Conservation (phyloP, 2,113 vertebrate genomes). For the Hippolais icterina region DNA sequence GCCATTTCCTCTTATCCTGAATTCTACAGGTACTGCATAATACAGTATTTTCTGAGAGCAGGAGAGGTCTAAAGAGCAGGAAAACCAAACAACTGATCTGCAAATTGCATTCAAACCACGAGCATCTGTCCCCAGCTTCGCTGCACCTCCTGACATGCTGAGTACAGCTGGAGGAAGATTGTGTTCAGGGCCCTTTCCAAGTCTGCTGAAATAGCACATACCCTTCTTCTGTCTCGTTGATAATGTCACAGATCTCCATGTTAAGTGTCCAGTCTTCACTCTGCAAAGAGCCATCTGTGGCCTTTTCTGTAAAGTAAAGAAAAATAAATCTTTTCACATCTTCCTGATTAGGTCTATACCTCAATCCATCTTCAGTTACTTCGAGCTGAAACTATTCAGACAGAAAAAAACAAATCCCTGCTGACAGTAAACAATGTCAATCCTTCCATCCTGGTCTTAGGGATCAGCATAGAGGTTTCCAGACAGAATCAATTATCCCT, state of each 20-base stretch:
- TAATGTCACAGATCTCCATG: conserved; percentile 99
- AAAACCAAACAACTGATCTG: background rate
- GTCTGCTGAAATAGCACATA: conserved; percentile 62
- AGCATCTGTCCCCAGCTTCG: background rate
- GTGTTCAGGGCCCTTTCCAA: background rate
- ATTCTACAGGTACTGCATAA: background rate
- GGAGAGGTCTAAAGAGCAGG: background rate
- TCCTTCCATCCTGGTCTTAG: background rate
- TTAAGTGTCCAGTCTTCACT: conserved; percentile 98
- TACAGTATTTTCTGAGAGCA: background rate
- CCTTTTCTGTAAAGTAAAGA: conserved; percentile 84
- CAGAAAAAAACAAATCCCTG: background rate
- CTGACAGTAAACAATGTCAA: background rate
- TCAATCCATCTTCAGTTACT: background rate
- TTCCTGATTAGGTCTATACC: background rate
- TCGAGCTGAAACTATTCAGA: background rate
- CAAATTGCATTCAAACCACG: background rate
- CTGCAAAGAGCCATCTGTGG: conserved; percentile 95
- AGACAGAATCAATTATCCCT: conserved; percentile 27
- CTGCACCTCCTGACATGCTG: background rate
- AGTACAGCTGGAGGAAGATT: background rate
- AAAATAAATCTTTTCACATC: conserved; percentile 39
- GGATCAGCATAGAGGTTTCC: conserved; percentile 8
- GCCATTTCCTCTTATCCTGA: background rate
- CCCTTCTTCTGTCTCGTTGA: conserved; percentile 99